A percentile compares a stretch with the other conserved stretches of the same genome.
phyloP scores from a whole-genome alignment of 2,888 invertebrate genomes.

The Drosophila neutralis region DNA sequence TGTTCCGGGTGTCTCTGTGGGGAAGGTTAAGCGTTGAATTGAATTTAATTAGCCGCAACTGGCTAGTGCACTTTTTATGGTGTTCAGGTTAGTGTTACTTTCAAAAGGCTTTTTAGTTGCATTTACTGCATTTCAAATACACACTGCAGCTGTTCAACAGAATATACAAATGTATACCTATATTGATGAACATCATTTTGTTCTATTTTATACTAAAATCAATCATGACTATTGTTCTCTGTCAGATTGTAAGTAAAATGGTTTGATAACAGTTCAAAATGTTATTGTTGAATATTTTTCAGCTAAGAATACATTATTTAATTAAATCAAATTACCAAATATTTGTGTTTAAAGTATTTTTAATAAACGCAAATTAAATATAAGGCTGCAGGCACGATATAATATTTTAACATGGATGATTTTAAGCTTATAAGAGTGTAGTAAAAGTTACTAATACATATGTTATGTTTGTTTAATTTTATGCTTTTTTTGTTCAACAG shows the following conservation, averaged over 20 bases:
- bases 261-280: neutral
- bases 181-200: neutral
- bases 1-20: conserved; percentile 12
- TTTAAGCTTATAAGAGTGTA: neutral
- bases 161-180: neutral
- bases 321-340: neutral
- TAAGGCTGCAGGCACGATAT: neutral
- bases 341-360: neutral
- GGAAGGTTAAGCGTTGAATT: conserved; percentile 61
- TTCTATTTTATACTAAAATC: neutral
- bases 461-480: neutral
- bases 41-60: conserved; percentile 57
- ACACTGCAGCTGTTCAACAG: neutral
- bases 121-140: neutral
- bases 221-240: neutral
- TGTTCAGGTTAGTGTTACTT: conserved; percentile 1
- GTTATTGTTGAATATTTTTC: neutral
- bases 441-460: neutral
- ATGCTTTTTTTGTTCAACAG: neutral
- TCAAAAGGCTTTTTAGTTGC: neutral
- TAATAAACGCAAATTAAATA: neutral
- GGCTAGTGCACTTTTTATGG: neutral
- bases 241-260: neutral
- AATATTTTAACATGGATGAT: neutral
- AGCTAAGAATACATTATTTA: neutral